Base-by-base conservation (phyloP, 2,113 vertebrate species). In the Pycnonotus jocosus region DNA sequence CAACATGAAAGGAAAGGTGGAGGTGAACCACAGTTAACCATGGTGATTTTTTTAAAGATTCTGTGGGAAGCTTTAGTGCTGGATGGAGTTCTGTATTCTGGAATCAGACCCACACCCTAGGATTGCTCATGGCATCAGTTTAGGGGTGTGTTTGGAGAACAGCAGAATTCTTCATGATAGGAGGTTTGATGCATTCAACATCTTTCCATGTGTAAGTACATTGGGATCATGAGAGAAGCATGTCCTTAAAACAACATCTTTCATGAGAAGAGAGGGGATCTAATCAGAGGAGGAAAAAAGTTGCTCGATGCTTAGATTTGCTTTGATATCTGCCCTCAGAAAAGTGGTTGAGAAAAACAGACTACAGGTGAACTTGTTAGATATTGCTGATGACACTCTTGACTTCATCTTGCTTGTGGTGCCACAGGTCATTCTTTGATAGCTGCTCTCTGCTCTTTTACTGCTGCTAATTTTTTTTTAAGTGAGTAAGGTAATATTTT, bases 141-240 rank as follows among this genome's bases (percentile, higher is more conserved):
- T 45, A 71, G 25, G 21, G 1, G 0, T 50, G 31, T 68, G 31
- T 81, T 76, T 72, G 28, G 74, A 77, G 62, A 83, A 22, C 1
- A 54, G 27, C 27, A 68, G 1, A 51, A 25, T 72, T 77, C 56
- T 21, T 45, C 44, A 9, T 27, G 4, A 40, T 68, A 31, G 60
- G 44, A 64, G 27, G 4, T 51, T 90, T 66, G 56, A 81, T 7
- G 0, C 16, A 3, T 28, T 54, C 3, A 30, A 1, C 0, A 1
- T n/a, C 18, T 64, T 83, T 73, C 50, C 13, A 2, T 33, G 15
- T 0, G 0, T n/a, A 16, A 57, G 42, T n/a, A 44, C 27, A 2
- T 2, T 23, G 56, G 69, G 30, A 31, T 86, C 0, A 2, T 10
- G 38, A 62, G 60, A 42, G 62, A 80, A 88, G 7, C 9, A 0